Conservation (phyloP, 2,888 invertebrate species). For the Drosophila bunnanda region DNA sequence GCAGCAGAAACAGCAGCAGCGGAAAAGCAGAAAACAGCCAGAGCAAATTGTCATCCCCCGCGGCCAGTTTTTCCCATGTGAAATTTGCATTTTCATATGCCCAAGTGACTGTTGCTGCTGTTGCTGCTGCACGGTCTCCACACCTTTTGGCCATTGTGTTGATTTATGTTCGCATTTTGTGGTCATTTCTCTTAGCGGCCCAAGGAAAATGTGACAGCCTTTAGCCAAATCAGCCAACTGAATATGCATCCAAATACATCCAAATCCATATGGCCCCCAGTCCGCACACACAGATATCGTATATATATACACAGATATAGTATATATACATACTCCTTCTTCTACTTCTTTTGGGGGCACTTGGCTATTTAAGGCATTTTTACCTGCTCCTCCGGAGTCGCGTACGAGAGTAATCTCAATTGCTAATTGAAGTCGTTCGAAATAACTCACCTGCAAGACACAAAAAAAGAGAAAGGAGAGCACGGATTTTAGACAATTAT, state of each 20-base stretch:
- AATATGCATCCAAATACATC: constrained; percentile 48
- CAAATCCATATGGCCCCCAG: constrained; percentile 4
- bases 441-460: constrained; percentile 66
- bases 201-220: constrained; percentile 70
- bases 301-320: neutral
- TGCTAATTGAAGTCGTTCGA: constrained; percentile 41
- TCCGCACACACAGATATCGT: neutral
- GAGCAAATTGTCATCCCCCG: constrained; percentile 75
- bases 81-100: constrained; percentile 56
- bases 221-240: constrained; percentile 69
- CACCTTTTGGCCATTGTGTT: constrained; percentile 66
- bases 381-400: constrained; percentile 45
- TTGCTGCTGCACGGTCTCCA: constrained; percentile 42
- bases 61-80: constrained; percentile 76
- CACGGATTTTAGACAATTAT: constrained; percentile 30
- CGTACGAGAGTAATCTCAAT: constrained; percentile 40
- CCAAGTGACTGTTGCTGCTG: constrained; percentile 37
- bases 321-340: constrained; percentile 19
- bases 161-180: constrained; percentile 77
- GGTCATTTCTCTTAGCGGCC: constrained; percentile 70
- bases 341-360: constrained; percentile 27
- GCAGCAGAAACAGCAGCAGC: constrained; percentile 34
- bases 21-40: constrained; percentile 42
- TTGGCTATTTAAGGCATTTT: constrained; percentile 61
- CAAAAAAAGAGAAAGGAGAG: constrained; percentile 19